These are phyloP conservation scores for Tinamus major DNA, from an alignment of 2,797 vertebrate species.

Conservation along the genomic window DNA sequence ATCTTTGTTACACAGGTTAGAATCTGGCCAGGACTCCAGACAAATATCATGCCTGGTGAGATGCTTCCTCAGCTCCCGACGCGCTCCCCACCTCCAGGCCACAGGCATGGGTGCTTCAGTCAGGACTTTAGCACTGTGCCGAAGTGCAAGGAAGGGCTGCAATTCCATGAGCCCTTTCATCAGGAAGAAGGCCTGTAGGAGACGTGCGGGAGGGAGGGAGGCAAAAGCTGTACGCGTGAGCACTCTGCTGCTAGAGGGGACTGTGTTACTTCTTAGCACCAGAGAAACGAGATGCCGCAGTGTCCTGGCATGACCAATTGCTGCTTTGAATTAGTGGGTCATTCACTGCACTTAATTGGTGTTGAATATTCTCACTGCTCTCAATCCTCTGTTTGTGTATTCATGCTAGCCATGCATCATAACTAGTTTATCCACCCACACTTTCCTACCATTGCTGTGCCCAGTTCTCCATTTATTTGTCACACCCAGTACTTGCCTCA, in stretches of 20 bases:
- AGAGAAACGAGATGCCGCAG: not conserved
- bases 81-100: not conserved
- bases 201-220: not conserved
- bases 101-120: not conserved
- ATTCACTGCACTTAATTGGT: not conserved
- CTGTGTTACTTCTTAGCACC: not conserved
- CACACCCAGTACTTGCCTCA: slow-evolving; percentile 32
- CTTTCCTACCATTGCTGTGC: slow-evolving; percentile 22
- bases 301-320: not conserved
- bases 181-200: not conserved
- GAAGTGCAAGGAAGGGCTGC: not conserved
- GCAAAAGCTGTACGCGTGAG: not conserved
- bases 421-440: slow-evolving; percentile 15
- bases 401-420: not conserved
- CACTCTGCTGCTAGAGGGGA: not conserved
- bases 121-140: not conserved
- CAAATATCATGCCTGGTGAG: not conserved
- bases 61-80: not conserved
- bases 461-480: not conserved
- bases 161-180: not conserved
- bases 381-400: not conserved
- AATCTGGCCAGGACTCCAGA: not conserved
- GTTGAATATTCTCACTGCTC: not conserved
- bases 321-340: not conserved
- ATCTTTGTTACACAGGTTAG: not conserved